Evolutionary conservation across 1,140 invertebrate genomes (phyloP), one percentile per base, ranked within the genome.

Genomic region (Panagrolaimus sp.): DNA sequence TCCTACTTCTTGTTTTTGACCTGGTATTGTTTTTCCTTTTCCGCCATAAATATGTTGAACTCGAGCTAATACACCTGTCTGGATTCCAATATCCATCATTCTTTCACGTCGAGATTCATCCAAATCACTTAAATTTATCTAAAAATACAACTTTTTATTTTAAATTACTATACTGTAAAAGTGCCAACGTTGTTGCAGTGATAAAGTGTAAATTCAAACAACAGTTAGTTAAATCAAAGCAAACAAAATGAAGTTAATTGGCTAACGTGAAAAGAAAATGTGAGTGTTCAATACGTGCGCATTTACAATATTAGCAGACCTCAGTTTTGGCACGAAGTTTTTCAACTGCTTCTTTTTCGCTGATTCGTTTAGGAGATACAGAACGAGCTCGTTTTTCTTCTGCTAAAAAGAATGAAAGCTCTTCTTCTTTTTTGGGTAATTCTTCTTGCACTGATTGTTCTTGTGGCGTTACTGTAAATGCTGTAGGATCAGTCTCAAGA

Each of bases 71-170:
- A 74, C 73, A n/a, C 73, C 73, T 0, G 73, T 74, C 42, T 74
- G 73, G 38, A 74, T 74, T 11, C 73, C 73, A 64, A 74, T 67
- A 25, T 74, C 73, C 38, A 70, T 53, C 72, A 73, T 74, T 51
- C 69, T 65, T 47, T 65, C 69, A 1, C 73, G 48, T 1, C 72
- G 72, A 64, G 74, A 63, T 43, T 73, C 68, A 44, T 72, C 71
- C 13, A 70, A 16, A 64, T 70, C 71, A 53, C 69, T 57, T 43
- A 72, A 53, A 45, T 66, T 69, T 9, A 71, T 63, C 71, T 72
- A 51, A 66, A 38, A 38, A 4, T 38, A 4, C 2, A 38, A 38
- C 7, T 38, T 38, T 38, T 38, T 38, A 38, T 38, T 38, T 4
- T 38, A 4, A 4, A 38, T 4, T 38, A 38, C 7, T 38, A n/a